Evolutionary conservation across 2,797 vertebrate species (phyloP).

Genomic region (Choloepus didactylus): DNA sequence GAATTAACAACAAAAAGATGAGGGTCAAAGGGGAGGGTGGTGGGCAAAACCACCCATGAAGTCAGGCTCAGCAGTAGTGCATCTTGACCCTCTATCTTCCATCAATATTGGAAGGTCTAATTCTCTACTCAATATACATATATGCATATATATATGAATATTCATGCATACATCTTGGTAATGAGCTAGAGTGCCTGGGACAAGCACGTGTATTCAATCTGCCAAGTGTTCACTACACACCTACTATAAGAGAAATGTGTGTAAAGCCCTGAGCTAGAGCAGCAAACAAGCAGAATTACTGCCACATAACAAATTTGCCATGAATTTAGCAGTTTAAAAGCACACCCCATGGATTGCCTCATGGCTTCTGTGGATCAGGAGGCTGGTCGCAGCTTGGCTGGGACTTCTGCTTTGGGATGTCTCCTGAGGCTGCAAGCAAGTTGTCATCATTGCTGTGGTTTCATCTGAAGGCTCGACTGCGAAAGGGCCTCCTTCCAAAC

Average conservation of each 20-base stretch:
- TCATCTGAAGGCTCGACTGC: background rate
- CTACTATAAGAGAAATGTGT: fast-evolving
- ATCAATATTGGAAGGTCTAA: background rate
- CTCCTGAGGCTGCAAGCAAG: background rate
- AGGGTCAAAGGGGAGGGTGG: background rate
- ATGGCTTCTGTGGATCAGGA: fast-evolving
- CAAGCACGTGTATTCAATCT: fast-evolving
- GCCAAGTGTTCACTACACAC: background rate
- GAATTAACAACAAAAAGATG: background rate
- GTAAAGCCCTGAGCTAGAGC: fast-evolving
- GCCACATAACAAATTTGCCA: fast-evolving
- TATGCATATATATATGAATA: background rate
- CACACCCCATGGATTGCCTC: background rate
- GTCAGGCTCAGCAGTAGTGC: background rate
- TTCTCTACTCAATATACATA: background rate
- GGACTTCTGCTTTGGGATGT: background rate
- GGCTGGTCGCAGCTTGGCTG: background rate
- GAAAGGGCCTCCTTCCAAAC: background rate
- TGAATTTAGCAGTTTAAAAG: no score
- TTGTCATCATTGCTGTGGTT: fast-evolving
- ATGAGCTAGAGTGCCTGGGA: background rate
- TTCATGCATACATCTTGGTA: background rate
- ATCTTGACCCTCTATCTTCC: background rate
- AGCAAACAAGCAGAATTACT: background rate
- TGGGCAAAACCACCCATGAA: no score